A percentile compares a stretch with the other conserved stretches of the same genome.
Evolutionary conservation across 2,113 vertebrate species (phyloP).

Genomic region (Xyrauchen texanus): DNA sequence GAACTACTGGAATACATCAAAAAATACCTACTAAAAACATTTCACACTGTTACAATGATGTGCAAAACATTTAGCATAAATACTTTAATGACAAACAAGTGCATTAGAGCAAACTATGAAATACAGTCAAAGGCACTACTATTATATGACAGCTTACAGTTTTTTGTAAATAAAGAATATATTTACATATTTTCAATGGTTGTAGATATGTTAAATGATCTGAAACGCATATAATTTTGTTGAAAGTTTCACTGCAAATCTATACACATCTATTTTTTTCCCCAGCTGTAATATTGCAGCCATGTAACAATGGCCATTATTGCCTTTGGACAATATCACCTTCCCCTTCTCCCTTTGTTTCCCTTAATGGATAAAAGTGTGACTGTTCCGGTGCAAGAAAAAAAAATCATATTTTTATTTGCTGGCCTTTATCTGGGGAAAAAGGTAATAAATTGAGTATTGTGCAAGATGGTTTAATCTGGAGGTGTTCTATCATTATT

Average conservation of each 20-base stretch:
- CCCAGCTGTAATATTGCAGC: slow-evolving; percentile 11
- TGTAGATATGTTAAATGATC: no score
- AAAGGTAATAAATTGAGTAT: slow-evolving; percentile 79
- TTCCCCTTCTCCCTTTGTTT: slow-evolving; percentile 42
- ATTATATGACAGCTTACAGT: no score
- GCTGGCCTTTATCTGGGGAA: slow-evolving; percentile 68
- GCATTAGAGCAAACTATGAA: no score
- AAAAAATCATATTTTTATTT: slow-evolving; percentile 76
- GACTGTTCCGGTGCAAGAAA: slow-evolving; percentile 69
- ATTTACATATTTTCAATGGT: no score
- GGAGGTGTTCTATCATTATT: slow-evolving; percentile 83
- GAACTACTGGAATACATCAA: not conserved
- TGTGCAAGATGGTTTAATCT: slow-evolving; percentile 81
- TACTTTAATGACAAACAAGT: no score
- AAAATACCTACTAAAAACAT: not conserved
- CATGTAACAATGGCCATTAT: slow-evolving; percentile 46
- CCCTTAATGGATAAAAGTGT: slow-evolving; percentile 74
- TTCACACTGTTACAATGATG: no score
- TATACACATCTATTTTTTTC: slow-evolving; percentile 31
- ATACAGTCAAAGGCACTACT: no score
- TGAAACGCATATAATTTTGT: no score
- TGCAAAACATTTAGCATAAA: no score
- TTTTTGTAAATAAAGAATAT: no score
- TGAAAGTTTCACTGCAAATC: not conserved
- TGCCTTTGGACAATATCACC: slow-evolving; percentile 46